Evolutionary conservation across 2,113 vertebrate genomes (phyloP).

Genomic region (Climacteris rufus): DNA sequence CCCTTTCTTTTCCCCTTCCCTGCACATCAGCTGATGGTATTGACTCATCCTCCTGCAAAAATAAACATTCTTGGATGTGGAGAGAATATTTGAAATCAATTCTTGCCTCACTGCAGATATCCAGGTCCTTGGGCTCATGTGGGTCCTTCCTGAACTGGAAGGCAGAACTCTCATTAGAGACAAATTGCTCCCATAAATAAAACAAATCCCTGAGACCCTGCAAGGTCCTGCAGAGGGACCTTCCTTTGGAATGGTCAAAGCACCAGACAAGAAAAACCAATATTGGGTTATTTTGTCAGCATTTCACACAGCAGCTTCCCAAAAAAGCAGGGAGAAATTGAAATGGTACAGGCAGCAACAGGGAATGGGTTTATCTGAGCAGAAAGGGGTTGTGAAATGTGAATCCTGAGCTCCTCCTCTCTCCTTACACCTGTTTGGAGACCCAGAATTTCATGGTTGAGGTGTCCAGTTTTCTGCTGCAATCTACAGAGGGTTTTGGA

Average conservation of each 20-base stretch:
- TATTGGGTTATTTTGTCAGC: not conserved
- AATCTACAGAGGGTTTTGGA: not conserved
- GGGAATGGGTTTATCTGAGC: not conserved
- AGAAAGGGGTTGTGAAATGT: not conserved
- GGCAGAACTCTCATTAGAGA: not conserved
- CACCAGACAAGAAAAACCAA: not conserved
- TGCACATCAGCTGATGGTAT: not conserved
- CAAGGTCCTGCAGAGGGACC: not conserved
- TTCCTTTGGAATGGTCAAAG: not conserved
- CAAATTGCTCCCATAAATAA: not conserved
- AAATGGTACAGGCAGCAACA: not conserved
- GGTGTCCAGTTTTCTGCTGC: not conserved
- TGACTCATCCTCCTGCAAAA: constrained; percentile 18
- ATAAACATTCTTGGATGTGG: constrained; percentile 2
- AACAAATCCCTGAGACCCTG: not conserved
- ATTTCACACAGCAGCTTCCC: not conserved
- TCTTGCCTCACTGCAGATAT: not conserved
- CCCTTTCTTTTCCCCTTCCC: not conserved
- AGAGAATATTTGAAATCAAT: constrained; percentile 29
- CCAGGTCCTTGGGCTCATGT: not conserved
- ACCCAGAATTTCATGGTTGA: not conserved
- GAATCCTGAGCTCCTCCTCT: not conserved
- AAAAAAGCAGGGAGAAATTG: not conserved
- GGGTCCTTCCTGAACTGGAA: not conserved
- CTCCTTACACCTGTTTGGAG: not conserved